Evolutionary conservation across 1,140 invertebrate species (phyloP).

Genomic region (Drosophila varians): DNA sequence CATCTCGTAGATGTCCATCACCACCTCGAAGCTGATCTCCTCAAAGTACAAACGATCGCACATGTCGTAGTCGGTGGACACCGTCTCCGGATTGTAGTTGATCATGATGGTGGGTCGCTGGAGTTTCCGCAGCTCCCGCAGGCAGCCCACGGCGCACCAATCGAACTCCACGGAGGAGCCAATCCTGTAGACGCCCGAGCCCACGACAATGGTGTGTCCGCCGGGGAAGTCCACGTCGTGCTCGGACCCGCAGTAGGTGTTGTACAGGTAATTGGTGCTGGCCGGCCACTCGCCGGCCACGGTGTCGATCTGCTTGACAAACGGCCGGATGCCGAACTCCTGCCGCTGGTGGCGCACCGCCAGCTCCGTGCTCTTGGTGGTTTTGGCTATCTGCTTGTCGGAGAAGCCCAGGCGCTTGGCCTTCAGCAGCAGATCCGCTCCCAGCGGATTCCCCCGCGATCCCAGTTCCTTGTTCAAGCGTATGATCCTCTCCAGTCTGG

Average conservation of each 20-base stretch:
- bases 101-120: constrained; percentile 98
- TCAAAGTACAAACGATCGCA: constrained; percentile 99
- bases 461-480: constrained; percentile 87
- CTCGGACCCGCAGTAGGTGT: constrained; percentile 96
- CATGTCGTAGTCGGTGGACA: constrained; percentile 99
- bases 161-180: constrained; percentile 99
- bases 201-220: constrained; percentile 92
- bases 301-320: constrained; percentile 99
- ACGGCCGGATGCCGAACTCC: constrained; percentile 91
- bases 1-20: constrained; percentile 98
- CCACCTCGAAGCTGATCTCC: constrained; percentile 99
- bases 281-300: constrained; percentile 99
- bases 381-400: constrained; percentile 97
- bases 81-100: constrained; percentile 99
- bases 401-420: constrained; percentile 98
- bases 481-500: constrained; percentile 97
- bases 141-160: constrained; percentile 99
- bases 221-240: constrained; percentile 95
- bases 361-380: constrained; percentile 93
- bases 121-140: constrained; percentile 94
- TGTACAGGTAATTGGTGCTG: constrained; percentile 98
- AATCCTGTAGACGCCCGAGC: constrained; percentile 99
- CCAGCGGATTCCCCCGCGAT: constrained; percentile 84
- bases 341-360: constrained; percentile 89
- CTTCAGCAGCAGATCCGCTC: constrained; percentile 87